Evolutionary conservation across 2,113 vertebrate species (phyloP).

Genomic region (Ursus arctos): DNA sequence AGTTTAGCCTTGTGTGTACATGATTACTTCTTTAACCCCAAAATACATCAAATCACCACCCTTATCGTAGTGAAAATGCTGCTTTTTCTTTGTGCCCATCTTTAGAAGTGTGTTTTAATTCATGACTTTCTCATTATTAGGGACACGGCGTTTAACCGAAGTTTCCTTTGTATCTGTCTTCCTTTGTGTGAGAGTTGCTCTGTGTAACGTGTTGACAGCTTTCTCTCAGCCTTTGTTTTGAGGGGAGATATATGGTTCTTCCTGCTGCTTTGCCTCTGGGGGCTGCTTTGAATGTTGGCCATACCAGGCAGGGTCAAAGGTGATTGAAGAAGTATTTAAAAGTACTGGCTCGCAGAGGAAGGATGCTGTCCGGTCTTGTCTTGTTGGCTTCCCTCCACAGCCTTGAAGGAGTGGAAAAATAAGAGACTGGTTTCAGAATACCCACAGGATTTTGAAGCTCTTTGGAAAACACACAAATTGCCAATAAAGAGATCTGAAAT

Average conservation of each 20-base stretch:
- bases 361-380: not conserved
- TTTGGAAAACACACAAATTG: not conserved
- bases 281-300: not conserved
- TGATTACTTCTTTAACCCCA: not conserved
- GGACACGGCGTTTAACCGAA: not conserved
- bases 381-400: not conserved
- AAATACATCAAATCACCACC: not conserved
- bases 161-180: not conserved
- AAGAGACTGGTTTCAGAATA: not conserved
- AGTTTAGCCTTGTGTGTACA: not conserved
- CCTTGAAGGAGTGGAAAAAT: not conserved
- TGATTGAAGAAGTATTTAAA: not conserved
- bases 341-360: not conserved
- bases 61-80: slow-evolving; percentile 25
- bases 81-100: not conserved
- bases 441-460: not conserved
- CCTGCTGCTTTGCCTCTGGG: not conserved
- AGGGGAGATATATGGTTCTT: not conserved
- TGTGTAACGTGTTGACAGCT: not conserved
- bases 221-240: not conserved
- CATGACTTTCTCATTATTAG: not conserved
- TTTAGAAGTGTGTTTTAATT: not conserved
- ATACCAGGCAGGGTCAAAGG: not conserved
- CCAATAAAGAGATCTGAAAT: not conserved
- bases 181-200: not conserved